phyloP scores from a whole-genome alignment of 2,797 vertebrate genomes.

The Liparis tanakae region DNA sequence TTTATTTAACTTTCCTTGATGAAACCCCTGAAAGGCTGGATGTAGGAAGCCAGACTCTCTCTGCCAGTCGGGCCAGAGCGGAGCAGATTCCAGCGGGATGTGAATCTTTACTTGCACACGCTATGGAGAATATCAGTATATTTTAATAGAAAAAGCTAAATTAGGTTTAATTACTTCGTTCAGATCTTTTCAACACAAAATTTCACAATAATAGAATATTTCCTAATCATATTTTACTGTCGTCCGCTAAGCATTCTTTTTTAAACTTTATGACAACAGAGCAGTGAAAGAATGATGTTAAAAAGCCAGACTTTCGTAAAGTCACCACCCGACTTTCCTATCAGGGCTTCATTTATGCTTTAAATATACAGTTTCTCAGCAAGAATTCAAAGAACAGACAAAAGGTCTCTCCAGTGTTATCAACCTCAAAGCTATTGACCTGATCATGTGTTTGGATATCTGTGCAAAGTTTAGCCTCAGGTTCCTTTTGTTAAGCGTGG shows the following conservation, averaged over 20 bases:
- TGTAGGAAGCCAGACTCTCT: constrained; percentile 26
- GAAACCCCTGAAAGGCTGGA: constrained; percentile 26
- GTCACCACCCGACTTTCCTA: constrained; percentile 10
- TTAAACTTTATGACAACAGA: neutral
- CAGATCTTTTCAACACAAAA: neutral
- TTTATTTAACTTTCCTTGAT: constrained; percentile 43
- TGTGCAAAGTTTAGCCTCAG: constrained; percentile 54
- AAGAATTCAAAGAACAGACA: constrained; percentile 49
- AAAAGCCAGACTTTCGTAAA: neutral
- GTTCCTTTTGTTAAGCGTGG: constrained; percentile 58
- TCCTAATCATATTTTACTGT: neutral
- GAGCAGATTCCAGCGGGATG: neutral
- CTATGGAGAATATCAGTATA: constrained; percentile 11
- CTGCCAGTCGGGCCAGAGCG: constrained; percentile 26
- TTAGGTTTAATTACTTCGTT: neutral
- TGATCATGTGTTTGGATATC: constrained; percentile 66
- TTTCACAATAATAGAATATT: neutral
- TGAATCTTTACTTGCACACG: constrained; percentile 17
- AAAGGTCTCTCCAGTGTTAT: constrained; percentile 46
- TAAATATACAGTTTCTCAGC: constrained; percentile 23
- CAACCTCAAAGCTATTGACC: constrained; percentile 68
- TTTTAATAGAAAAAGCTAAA: neutral
- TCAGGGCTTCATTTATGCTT: constrained; percentile 21
- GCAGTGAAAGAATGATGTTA: neutral
- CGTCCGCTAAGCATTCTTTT: neutral